phyloP scores from a whole-genome alignment of 2,797 vertebrate genomes.

The Cygnus olor region DNA sequence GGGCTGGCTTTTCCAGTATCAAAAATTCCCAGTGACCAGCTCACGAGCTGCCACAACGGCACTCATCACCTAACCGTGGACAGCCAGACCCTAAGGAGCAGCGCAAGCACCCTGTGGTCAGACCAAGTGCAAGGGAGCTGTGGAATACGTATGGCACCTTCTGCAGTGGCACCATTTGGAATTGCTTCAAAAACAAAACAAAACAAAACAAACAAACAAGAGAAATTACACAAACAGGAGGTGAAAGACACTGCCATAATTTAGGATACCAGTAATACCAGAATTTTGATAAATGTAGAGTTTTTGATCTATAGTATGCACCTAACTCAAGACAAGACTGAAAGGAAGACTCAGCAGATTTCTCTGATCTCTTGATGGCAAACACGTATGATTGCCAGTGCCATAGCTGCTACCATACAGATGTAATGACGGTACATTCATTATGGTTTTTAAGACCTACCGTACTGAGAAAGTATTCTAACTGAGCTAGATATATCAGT shows the following conservation, averaged over 20 bases:
- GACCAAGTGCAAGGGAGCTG: neutral
- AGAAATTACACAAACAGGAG: neutral
- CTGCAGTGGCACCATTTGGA: neutral
- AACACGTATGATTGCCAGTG: neutral
- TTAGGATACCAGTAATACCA: rapidly evolving
- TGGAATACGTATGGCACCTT: rapidly evolving
- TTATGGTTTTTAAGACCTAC: neutral
- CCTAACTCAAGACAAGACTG: neutral
- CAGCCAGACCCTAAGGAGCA: neutral
- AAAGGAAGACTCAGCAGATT: neutral
- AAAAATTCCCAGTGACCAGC: neutral
- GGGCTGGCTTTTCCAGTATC: neutral
- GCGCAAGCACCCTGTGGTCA: neutral
- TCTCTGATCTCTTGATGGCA: neutral
- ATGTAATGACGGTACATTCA: neutral
- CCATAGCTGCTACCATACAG: rapidly evolving
- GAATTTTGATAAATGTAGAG: neutral
- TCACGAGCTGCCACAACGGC: neutral
- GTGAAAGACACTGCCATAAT: neutral
- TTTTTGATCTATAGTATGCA: neutral
- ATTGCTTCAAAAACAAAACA: neutral
- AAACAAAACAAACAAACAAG: neutral
- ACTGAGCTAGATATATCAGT: neutral
- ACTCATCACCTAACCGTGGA: neutral
- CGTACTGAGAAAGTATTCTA: neutral